Evolutionary conservation across 1,140 invertebrate genomes (phyloP).

Genomic region (Octopus bimaculoides): DNA sequence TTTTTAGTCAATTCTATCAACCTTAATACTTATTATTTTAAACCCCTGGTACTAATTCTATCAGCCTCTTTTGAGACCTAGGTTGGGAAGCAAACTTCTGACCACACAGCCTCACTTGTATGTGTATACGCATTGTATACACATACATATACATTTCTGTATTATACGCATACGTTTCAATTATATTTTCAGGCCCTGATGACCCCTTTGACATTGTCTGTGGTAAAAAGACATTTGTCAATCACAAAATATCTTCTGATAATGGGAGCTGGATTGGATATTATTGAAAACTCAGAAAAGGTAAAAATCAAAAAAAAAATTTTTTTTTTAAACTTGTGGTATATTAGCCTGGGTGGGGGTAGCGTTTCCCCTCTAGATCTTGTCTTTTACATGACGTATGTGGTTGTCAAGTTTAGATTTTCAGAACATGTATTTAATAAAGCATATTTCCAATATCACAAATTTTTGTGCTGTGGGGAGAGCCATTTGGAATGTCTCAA

Average conservation of each 20-base stretch:
- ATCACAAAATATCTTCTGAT: not conserved
- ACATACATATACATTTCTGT: not conserved
- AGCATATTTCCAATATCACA: not conserved
- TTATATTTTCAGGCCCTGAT: not conserved
- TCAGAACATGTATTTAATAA: not conserved
- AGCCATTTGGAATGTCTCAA: no score
- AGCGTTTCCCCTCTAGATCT: not conserved
- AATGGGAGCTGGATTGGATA: not conserved
- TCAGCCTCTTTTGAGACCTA: no score
- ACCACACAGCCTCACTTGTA: no score
- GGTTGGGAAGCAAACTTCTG: no score
- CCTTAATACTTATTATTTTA: no score
- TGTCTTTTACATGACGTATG: not conserved
- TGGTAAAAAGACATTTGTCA: not conserved
- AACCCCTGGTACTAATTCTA: no score
- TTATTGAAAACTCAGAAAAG: not conserved
- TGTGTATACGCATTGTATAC: no score
- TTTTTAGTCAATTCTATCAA: no score
- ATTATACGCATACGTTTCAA: not conserved
- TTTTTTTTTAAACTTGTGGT: not conserved
- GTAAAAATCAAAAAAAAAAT: not conserved
- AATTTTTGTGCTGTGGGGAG: not conserved
- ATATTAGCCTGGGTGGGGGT: not conserved
- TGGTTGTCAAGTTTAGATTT: not conserved
- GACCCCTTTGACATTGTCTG: not conserved